Percentiles rank a stretch among this genome's conserved stretches.
These are phyloP conservation scores for Grus americana DNA, from an alignment of 2,113 vertebrate species.

Conservation along the genomic window DNA sequence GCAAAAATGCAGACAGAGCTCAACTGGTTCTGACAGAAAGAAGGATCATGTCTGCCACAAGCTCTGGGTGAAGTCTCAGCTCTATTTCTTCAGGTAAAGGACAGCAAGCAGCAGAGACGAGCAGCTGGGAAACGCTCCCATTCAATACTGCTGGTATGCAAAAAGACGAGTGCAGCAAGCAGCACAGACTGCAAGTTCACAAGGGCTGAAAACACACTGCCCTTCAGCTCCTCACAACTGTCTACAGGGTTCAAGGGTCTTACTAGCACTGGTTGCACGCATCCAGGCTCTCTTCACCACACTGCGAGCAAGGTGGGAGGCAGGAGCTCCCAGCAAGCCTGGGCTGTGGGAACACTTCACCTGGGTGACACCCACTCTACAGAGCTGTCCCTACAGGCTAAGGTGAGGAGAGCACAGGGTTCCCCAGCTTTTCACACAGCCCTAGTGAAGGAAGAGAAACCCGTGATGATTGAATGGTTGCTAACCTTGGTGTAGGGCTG, in stretches of 20 bases:
- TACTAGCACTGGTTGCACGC: neutral
- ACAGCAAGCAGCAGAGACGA: neutral
- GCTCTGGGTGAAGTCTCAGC: neutral
- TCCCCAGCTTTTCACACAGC: neutral
- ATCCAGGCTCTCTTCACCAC: neutral
- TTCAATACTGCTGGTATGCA: neutral
- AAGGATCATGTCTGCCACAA: fast-evolving
- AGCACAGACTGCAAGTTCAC: neutral
- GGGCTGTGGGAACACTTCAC: neutral
- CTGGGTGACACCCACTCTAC: neutral
- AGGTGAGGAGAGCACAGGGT: neutral
- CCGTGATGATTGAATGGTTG: fast-evolving
- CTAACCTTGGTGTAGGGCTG: neutral
- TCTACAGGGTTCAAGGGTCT: neutral
- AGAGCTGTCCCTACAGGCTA: neutral
- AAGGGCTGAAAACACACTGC: neutral
- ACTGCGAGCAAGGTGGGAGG: neutral
- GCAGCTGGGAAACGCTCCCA: neutral
- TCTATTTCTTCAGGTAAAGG: neutral
- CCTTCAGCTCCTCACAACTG: neutral
- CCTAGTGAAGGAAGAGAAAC: neutral
- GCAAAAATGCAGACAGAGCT: neutral
- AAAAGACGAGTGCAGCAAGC: neutral
- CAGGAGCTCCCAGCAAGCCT: neutral
- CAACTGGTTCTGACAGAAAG: neutral